phyloP scores from a whole-genome alignment of 2,113 vertebrate genomes.

The Fulica atra region DNA sequence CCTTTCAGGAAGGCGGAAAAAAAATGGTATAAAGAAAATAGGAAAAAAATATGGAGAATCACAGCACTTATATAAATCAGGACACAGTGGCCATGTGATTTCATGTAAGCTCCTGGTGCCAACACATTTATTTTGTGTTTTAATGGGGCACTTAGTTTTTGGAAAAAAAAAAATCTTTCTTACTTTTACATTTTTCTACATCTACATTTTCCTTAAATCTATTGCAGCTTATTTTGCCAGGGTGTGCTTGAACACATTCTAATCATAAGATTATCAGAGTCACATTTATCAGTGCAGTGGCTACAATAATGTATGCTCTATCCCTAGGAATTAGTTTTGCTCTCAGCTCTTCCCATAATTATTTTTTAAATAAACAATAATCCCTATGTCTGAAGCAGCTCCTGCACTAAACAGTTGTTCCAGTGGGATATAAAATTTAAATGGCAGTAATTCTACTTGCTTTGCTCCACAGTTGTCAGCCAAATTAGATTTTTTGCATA shows the following conservation, averaged over 20 bases:
- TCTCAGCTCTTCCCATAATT: background rate
- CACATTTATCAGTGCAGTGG: background rate
- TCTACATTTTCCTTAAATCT: background rate
- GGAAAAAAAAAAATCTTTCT: background rate
- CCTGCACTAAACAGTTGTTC: background rate
- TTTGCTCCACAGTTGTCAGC: background rate
- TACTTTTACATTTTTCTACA: background rate
- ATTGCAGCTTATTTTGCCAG: background rate
- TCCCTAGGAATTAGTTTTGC: background rate
- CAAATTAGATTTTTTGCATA: background rate
- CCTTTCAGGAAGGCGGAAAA: background rate
- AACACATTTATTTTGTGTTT: background rate
- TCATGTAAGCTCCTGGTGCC: background rate
- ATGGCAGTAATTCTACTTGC: background rate
- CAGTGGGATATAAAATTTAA: background rate
- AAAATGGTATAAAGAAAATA: background rate
- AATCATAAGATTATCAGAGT: background rate
- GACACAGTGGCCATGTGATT: background rate
- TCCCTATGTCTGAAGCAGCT: background rate
- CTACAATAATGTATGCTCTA: background rate
- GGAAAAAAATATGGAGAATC: background rate
- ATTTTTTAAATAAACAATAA: constrained; percentile 19
- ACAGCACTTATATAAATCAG: background rate
- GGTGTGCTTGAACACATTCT: background rate
- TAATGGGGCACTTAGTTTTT: background rate